phyloP scores from a whole-genome alignment of 2,888 invertebrate species.

The Polia nebulosa region DNA sequence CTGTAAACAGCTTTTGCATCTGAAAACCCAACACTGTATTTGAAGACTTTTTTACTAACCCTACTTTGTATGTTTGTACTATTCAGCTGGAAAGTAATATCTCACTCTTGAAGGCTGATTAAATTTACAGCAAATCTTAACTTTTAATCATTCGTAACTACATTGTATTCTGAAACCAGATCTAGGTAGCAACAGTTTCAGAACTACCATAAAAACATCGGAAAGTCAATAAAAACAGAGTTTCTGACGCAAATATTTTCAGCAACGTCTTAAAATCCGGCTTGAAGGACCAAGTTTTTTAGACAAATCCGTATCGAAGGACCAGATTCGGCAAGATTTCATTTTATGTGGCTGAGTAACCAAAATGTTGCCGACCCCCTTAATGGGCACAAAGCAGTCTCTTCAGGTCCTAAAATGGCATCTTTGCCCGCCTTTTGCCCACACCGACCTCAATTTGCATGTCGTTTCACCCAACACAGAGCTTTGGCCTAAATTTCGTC shows the following conservation, averaged over 20 bases:
- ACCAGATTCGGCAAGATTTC: constrained; percentile 25
- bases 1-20: neutral
- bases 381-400: constrained; percentile 29
- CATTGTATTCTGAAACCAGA: constrained; percentile 28
- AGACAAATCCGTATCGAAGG: constrained; percentile 34
- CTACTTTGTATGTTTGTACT: constrained; percentile 5
- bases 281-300: constrained; percentile 25
- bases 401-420: constrained; percentile 38
- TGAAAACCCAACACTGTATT: neutral
- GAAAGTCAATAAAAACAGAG: constrained; percentile 22
- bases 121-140: constrained; percentile 37
- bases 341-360: constrained; percentile 45
- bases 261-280: constrained; percentile 20
- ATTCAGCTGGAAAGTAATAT: constrained; percentile 37
- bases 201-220: constrained; percentile 37
- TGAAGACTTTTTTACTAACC: constrained; percentile 2
- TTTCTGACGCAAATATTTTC: constrained; percentile 32
- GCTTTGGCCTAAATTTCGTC: constrained; percentile 25
- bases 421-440: constrained; percentile 42
- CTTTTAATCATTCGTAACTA: constrained; percentile 15
- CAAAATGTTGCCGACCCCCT: constrained; percentile 30
- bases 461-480: constrained; percentile 39
- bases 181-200: constrained; percentile 3
- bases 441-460: constrained; percentile 53
- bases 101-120: constrained; percentile 28